Percentiles rank a stretch among this genome's conserved stretches.
phyloP scores from a whole-genome alignment of 2,113 vertebrate genomes.

The Drymodes brunneopygia region DNA sequence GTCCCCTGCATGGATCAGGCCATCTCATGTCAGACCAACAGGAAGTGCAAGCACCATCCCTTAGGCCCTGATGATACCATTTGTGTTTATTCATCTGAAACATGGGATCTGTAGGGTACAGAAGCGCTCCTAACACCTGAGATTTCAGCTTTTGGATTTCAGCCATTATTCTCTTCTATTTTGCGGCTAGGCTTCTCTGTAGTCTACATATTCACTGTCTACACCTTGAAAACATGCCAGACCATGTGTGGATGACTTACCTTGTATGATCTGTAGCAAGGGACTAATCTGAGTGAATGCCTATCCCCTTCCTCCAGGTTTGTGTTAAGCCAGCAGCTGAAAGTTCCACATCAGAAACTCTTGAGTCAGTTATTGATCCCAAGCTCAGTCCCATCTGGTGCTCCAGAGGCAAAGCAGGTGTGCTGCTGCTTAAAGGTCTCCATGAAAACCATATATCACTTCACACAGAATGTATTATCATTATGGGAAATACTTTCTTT shows the following conservation, averaged over 20 bases:
- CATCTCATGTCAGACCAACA: accelerated
- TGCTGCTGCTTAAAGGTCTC: not conserved
- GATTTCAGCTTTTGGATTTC: not conserved
- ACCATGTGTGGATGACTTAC: accelerated
- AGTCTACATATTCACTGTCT: not conserved
- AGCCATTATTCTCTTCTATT: not conserved
- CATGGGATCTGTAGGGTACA: not conserved
- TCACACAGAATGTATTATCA: not conserved
- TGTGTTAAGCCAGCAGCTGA: not conserved
- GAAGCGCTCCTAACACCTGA: not conserved
- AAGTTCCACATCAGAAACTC: not conserved
- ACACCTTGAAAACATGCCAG: not conserved
- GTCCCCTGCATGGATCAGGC: not conserved
- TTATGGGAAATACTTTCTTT: not conserved
- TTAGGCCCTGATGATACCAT: not conserved
- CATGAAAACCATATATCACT: not conserved
- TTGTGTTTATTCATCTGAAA: not conserved
- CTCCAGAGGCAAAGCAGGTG: not conserved
- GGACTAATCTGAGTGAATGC: not conserved
- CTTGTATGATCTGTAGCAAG: not conserved
- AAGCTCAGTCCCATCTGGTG: not conserved
- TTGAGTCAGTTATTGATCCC: not conserved
- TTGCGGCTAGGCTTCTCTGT: not conserved
- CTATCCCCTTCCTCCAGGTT: not conserved
- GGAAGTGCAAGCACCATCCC: not conserved